Conservation (phyloP, 2,797 vertebrate genomes). For the Siniperca obscura region DNA sequence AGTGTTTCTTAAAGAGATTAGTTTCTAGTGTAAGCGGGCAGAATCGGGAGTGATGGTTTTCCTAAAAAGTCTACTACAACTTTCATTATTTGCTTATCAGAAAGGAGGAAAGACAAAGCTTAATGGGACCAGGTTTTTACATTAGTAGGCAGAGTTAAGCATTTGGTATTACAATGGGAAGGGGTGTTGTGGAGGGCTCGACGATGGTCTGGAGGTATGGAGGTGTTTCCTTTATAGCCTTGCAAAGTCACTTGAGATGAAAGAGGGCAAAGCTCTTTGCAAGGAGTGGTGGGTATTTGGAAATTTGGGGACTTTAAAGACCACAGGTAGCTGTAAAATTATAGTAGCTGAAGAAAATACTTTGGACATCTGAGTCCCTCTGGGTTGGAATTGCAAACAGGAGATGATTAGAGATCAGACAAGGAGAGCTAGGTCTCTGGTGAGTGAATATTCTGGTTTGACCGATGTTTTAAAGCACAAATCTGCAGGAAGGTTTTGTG, state of each 20-base stretch:
- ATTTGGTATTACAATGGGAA: conserved; percentile 18
- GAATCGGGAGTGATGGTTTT: conserved; percentile 22
- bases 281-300: not conserved
- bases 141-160: conserved; percentile 16
- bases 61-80: conserved; percentile 10
- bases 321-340: conserved; percentile 25
- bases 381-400: conserved; percentile 19
- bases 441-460: conserved; percentile 34
- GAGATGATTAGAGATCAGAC: conserved; percentile 43
- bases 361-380: conserved; percentile 16
- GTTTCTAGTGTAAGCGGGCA: conserved; percentile 22
- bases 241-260: conserved; percentile 31
- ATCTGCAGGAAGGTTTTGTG: conserved; percentile 25
- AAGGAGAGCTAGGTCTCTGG: not conserved
- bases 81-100: conserved; percentile 19
- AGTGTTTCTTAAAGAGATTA: conserved; percentile 50
- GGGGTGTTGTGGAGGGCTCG: not conserved
- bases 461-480: conserved; percentile 36
- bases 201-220: not conserved
- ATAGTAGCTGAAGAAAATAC: conserved; percentile 24
- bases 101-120: conserved; percentile 17
- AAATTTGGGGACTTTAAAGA: conserved; percentile 18
- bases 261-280: conserved; percentile 20
- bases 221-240: conserved; percentile 24
- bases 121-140: conserved; percentile 28